A percentile compares a stretch with the other conserved stretches of the same genome.
These are phyloP conservation scores for Notechis scutatus DNA, from an alignment of 2,113 vertebrate species.

Conservation along the genomic window DNA sequence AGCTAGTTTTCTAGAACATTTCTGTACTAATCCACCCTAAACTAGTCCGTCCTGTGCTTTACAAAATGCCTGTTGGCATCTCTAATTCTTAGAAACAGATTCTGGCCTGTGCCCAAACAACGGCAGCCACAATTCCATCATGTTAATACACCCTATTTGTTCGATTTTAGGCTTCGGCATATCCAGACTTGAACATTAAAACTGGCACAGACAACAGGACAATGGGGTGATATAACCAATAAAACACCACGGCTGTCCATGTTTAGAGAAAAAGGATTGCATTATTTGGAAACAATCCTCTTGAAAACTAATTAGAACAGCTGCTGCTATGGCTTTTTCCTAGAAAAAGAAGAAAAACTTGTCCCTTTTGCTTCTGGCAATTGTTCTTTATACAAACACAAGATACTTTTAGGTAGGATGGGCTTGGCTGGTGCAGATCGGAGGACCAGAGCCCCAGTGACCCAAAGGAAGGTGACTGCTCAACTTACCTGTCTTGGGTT, in stretches of 20 bases:
- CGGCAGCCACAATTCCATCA: neutral
- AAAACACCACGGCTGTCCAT: neutral
- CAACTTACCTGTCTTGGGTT: neutral
- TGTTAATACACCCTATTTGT: neutral
- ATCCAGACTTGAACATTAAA: neutral
- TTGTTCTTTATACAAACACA: neutral
- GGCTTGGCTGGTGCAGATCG: neutral
- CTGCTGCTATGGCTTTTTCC: neutral
- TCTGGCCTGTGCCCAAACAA: neutral
- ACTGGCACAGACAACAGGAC: neutral
- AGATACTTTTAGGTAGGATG: neutral
- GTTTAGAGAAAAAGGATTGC: neutral
- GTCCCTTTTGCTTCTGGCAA: neutral
- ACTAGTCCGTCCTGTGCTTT: neutral
- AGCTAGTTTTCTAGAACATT: neutral
- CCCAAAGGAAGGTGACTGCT: neutral
- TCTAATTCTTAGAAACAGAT: neutral
- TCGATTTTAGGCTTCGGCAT: neutral
- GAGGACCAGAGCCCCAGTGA: neutral
- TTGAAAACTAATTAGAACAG: neutral
- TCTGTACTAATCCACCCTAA: neutral
- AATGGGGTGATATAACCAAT: neutral
- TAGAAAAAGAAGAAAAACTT: neutral
- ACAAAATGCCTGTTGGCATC: neutral
- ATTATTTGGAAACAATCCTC: neutral